Conservation (phyloP, 2,113 vertebrate genomes). For the Dasyurus viverrinus region DNA sequence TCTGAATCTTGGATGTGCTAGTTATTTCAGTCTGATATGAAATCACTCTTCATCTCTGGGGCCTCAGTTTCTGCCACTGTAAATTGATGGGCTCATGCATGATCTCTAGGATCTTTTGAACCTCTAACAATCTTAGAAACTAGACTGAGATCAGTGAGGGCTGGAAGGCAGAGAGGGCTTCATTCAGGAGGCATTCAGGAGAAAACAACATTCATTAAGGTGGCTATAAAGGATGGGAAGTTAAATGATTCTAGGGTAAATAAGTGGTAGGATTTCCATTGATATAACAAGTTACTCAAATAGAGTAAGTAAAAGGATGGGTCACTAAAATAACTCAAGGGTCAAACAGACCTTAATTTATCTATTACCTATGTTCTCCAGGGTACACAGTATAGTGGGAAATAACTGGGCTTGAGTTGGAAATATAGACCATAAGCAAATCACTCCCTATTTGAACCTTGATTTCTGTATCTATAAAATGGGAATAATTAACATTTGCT, state of each 20-base stretch:
- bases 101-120: not conserved
- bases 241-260: not conserved
- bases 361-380: not conserved
- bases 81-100: not conserved
- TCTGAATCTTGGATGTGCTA: not conserved
- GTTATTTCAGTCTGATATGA: not conserved
- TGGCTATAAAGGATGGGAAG: not conserved
- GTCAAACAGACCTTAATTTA: not conserved
- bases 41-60: not conserved
- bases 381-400: not conserved
- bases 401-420: not conserved
- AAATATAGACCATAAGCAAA: not conserved
- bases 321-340: not conserved
- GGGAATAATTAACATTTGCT: not conserved
- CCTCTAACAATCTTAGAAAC: not conserved
- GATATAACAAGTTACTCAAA: not conserved
- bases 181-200: not conserved
- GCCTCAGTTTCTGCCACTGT: not conserved
- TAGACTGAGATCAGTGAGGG: not conserved
- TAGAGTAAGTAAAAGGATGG: not conserved
- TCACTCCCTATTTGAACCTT: not conserved
- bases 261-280: not conserved
- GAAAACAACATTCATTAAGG: not conserved
- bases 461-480: not conserved
- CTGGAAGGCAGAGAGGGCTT: not conserved